Evolutionary conservation across 2,113 vertebrate species (phyloP).

Genomic region (Panurus biarmicus): DNA sequence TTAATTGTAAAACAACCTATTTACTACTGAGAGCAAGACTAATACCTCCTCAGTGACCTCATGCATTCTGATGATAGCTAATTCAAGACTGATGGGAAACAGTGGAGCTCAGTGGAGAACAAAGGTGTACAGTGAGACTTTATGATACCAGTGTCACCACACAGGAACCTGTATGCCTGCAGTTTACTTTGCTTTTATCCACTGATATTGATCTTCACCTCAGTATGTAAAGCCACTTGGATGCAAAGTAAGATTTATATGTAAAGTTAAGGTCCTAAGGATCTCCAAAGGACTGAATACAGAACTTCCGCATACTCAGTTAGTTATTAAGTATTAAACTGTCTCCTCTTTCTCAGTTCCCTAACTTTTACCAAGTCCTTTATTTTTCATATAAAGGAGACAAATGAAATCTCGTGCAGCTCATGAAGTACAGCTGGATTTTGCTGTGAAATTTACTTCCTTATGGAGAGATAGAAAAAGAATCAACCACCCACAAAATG

Average conservation of each 20-base stretch:
- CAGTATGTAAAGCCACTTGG: neutral
- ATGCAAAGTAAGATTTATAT: neutral
- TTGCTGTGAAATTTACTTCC: neutral
- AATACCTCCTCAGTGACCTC: neutral
- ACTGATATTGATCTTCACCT: neutral
- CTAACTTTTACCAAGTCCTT: neutral
- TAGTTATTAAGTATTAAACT: neutral
- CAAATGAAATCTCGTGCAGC: neutral
- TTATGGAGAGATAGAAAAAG: neutral
- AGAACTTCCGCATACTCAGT: neutral
- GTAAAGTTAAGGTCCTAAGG: neutral
- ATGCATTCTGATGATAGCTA: neutral
- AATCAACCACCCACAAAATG: neutral
- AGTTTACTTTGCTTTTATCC: neutral
- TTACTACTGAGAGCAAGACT: neutral
- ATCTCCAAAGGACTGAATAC: neutral
- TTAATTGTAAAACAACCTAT: slow-evolving; percentile 21
- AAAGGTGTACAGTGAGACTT: neutral
- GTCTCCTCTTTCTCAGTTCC: neutral
- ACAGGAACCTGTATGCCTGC: neutral
- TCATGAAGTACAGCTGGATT: neutral
- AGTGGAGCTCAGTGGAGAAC: neutral
- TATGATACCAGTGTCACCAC: neutral
- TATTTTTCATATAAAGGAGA: neutral
- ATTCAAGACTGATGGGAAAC: neutral